Evolutionary conservation across 1,140 invertebrate species (phyloP).

Genomic region (Heterodera schachtii): DNA sequence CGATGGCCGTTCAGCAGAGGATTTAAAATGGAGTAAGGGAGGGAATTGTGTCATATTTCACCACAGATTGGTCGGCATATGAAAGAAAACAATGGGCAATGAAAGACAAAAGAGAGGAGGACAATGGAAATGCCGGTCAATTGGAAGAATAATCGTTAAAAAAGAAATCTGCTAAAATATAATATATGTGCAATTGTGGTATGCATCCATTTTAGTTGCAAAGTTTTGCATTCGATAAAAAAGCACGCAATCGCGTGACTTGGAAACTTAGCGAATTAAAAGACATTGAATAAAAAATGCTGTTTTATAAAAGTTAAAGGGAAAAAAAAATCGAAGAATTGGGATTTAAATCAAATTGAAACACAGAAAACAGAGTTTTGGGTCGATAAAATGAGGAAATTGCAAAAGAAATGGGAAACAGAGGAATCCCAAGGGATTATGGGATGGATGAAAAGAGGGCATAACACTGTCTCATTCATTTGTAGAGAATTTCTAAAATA

Average conservation of each 20-base stretch:
- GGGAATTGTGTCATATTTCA: slow-evolving; percentile 19
- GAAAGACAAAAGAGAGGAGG: slow-evolving; percentile 6
- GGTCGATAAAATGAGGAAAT: slow-evolving; percentile 17
- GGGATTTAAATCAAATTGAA: too few species aligned
- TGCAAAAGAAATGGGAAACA: not conserved
- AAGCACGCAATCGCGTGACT: not conserved
- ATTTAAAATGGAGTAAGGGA: not conserved
- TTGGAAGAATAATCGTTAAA: not conserved
- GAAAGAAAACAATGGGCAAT: slow-evolving; percentile 7
- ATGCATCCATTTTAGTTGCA: not conserved
- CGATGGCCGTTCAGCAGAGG: not conserved
- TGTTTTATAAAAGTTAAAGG: not conserved
- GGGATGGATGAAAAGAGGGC: not conserved
- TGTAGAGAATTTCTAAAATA: too few species aligned
- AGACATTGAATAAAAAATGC: not conserved
- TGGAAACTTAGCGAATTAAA: not conserved
- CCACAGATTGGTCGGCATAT: slow-evolving; percentile 2
- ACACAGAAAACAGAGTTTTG: too few species aligned
- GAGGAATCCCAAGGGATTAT: not conserved
- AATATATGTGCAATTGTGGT: not conserved
- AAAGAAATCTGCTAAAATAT: not conserved
- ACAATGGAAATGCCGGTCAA: not conserved
- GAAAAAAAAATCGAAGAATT: not conserved
- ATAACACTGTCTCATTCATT: too few species aligned
- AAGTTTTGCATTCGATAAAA: not conserved